phyloP scores from a whole-genome alignment of 2,797 vertebrate genomes.

The Labroides dimidiatus region DNA sequence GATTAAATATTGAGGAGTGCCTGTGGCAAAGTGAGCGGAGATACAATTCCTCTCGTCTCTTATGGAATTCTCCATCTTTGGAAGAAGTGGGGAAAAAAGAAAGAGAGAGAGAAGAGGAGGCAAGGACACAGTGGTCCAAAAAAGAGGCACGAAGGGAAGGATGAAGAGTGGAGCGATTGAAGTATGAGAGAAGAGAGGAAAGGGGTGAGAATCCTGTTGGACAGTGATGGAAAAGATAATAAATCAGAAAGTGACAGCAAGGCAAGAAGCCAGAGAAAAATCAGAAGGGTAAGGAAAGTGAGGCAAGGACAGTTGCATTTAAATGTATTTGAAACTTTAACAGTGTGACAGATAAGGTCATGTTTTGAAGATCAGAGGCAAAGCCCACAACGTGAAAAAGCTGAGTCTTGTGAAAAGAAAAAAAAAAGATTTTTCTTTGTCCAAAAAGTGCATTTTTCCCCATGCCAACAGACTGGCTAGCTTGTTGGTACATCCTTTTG shows the following conservation, averaged over 20 bases:
- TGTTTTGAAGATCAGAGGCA: slow-evolving; percentile 27
- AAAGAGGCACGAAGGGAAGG: slow-evolving; percentile 18
- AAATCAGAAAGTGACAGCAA: slow-evolving; percentile 6
- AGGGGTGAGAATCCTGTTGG: slow-evolving; percentile 12
- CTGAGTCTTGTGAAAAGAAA: background rate
- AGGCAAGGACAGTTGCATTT: slow-evolving; percentile 10
- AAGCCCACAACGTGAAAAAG: slow-evolving; percentile 10
- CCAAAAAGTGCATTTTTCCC: background rate
- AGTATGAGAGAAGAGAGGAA: background rate
- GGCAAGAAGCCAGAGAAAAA: slow-evolving; percentile 12
- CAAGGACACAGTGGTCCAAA: background rate
- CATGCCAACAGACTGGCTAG: background rate
- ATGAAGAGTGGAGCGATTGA: slow-evolving; percentile 1
- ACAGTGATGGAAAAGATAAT: background rate
- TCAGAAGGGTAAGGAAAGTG: slow-evolving; percentile 11
- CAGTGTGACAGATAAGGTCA: slow-evolving; percentile 30
- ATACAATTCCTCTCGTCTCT: slow-evolving; percentile 65
- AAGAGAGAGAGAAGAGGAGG: slow-evolving; percentile 9
- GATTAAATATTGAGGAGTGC: slow-evolving; percentile 85
- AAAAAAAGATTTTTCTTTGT: too few species aligned
- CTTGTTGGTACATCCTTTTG: background rate
- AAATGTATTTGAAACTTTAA: slow-evolving; percentile 19
- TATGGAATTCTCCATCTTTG: slow-evolving; percentile 39
- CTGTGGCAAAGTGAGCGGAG: slow-evolving; percentile 64
- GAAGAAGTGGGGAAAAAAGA: slow-evolving; percentile 13